phyloP scores from a whole-genome alignment of 2,113 vertebrate genomes.

The Pongo pygmaeus region DNA sequence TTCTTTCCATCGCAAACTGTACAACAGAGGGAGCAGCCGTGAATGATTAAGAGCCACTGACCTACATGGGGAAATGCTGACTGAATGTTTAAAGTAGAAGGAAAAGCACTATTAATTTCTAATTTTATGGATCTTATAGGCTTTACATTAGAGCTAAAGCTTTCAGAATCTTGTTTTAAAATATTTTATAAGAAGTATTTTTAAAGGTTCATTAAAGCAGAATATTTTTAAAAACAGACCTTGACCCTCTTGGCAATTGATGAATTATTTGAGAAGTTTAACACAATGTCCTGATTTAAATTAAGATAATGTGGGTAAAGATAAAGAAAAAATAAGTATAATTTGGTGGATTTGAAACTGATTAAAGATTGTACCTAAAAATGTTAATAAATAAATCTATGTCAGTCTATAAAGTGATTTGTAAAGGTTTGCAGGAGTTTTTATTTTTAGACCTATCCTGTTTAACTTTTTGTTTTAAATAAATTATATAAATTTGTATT shows the following conservation, averaged over 20 bases:
- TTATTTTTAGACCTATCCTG: background rate
- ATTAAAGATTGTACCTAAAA: background rate
- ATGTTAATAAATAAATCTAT: background rate
- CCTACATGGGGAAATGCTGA: background rate
- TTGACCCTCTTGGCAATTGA: background rate
- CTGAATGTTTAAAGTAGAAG: background rate
- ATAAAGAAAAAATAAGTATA: background rate
- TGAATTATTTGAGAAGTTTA: background rate
- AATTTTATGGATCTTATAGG: background rate
- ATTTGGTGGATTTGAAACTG: background rate
- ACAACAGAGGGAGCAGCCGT: background rate
- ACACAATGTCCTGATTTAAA: background rate
- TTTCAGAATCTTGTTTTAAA: constrained; percentile 5
- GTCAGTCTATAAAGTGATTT: background rate
- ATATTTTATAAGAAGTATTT: background rate
- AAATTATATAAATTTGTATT: background rate
- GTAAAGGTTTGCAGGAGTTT: background rate
- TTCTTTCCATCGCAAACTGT: background rate
- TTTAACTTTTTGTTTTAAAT: background rate
- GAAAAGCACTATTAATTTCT: background rate
- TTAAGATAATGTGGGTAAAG: background rate
- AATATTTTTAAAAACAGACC: background rate
- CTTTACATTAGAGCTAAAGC: background rate
- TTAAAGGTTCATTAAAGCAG: background rate
- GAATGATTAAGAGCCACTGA: background rate